Base-by-base conservation (phyloP, 2,888 invertebrate species). In the Arge pagana region DNA sequence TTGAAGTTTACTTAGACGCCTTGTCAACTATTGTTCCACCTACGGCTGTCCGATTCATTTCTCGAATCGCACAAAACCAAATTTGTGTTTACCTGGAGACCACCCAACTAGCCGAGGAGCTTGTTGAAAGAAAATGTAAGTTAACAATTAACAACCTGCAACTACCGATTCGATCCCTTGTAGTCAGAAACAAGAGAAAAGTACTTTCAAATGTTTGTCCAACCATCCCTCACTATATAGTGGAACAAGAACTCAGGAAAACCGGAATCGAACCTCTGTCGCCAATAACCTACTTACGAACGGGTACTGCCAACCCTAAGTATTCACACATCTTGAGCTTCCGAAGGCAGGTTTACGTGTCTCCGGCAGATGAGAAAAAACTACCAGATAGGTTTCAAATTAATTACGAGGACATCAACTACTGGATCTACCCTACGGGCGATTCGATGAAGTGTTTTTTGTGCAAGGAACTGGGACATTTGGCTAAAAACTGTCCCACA, bases 171-270 rank as follows among this genome's bases (percentile, higher is more conserved):
- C n/a, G n/a, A n/a, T n/a, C n/a, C n/a, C n/a, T n/a, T n/a, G n/a
- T n/a, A n/a, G n/a, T n/a, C n/a, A n/a, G n/a, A n/a, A n/a, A n/a
- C n/a, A n/a, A n/a, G n/a, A n/a, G n/a, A n/a, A n/a, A n/a, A n/a
- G n/a, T 57, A 5, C 8, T 57, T 8, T 57, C 52, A 3, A 57
- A 57, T 31, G 52, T 57, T 3, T 41, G 13, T 4, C 57, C 52
- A 10, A 41, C 50, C 8, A 54, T 57, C 1, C 52, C 56, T 1
- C 50, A 53, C 36, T 37, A 3, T 4, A 11, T 15, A 5, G 31
- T 53, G 7, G 51, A 48, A 24, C 28, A 51, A 13, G 2, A 35
- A 24, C 35, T 51, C 5, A 26, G n/a, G 11, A 28, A 18, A 36
- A 8, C 37, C 5, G 19, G 37, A 26, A 45, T 52, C 7, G 33